These are phyloP conservation scores for Aphis craccivora DNA, from an alignment of 1,140 invertebrate genomes.

Conservation along the genomic window DNA sequence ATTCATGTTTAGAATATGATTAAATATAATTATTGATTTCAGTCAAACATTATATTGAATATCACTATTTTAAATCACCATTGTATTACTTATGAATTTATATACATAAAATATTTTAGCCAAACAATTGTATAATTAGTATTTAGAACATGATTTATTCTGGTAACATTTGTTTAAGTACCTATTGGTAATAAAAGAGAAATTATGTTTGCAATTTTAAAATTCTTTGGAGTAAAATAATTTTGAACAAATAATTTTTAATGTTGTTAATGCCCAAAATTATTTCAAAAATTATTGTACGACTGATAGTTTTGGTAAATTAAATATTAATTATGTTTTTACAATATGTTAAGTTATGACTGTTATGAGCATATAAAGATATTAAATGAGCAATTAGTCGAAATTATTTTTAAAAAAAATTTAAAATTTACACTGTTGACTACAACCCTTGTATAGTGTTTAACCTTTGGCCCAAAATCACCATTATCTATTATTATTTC, in stretches of 20 bases:
- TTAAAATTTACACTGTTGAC: background rate
- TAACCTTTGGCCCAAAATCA: background rate
- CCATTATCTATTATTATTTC: background rate
- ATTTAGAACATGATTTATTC: background rate
- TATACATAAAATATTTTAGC: background rate
- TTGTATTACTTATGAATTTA: background rate
- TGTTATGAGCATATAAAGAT: no score
- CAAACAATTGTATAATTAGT: background rate
- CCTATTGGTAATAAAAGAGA: background rate
- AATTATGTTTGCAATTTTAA: background rate
- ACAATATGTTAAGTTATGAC: background rate
- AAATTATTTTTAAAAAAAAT: background rate
- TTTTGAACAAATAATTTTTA: no score
- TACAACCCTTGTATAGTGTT: background rate
- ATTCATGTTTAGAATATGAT: background rate
- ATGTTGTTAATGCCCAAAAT: no score
- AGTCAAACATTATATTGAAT: background rate
- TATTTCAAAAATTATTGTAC: no score
- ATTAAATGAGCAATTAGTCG: background rate
- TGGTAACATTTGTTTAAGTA: constrained; percentile 3
- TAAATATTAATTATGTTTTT: background rate
- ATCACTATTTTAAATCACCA: background rate
- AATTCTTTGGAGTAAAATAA: background rate
- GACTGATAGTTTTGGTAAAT: background rate
- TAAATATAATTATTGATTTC: background rate